A percentile compares a stretch with the other conserved stretches of the same genome.
Evolutionary conservation across 2,888 invertebrate species (phyloP).

Genomic region (Criorhina ranunculi): DNA sequence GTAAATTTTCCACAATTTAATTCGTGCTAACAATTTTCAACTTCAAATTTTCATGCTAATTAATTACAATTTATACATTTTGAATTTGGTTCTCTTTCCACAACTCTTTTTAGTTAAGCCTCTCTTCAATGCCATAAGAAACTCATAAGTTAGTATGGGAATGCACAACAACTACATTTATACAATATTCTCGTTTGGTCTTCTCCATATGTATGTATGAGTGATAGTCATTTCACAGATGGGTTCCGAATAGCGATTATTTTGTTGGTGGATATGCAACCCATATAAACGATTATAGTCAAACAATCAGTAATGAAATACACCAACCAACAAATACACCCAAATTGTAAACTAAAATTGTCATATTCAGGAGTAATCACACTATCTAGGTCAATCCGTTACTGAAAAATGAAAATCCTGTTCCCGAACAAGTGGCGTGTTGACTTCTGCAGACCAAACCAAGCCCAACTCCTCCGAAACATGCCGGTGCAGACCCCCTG

Average conservation of each 20-base stretch:
- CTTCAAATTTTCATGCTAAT: conserved; percentile 8
- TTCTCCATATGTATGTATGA: conserved; percentile 17
- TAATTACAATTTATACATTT: background rate
- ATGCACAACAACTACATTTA: conserved; percentile 12
- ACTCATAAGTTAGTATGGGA: conserved; percentile 6
- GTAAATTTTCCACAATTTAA: conserved; percentile 3
- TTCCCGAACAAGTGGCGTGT: conserved; percentile 55
- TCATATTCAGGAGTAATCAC: conserved; percentile 21
- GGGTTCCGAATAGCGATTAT: conserved; percentile 34
- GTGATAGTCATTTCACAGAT: conserved; percentile 61
- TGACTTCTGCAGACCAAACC: conserved; percentile 24
- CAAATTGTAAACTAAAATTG: background rate
- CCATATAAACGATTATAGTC: conserved; percentile 15
- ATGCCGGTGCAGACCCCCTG: conserved; percentile 62
- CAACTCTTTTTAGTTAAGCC: background rate
- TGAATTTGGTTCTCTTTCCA: background rate
- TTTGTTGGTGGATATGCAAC: conserved; percentile 26
- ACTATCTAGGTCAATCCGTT: conserved; percentile 66
- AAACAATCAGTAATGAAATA: conserved; percentile 21
- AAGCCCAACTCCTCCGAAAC: conserved; percentile 28
- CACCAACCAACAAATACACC: conserved; percentile 1
- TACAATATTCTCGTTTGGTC: conserved; percentile 28
- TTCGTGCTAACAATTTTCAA: conserved; percentile 4
- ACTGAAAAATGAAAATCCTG: conserved; percentile 52
- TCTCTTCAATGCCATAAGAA: conserved; percentile 28